phyloP scores from a whole-genome alignment of 2,888 invertebrate species.

The Bugulina stolonifera region DNA sequence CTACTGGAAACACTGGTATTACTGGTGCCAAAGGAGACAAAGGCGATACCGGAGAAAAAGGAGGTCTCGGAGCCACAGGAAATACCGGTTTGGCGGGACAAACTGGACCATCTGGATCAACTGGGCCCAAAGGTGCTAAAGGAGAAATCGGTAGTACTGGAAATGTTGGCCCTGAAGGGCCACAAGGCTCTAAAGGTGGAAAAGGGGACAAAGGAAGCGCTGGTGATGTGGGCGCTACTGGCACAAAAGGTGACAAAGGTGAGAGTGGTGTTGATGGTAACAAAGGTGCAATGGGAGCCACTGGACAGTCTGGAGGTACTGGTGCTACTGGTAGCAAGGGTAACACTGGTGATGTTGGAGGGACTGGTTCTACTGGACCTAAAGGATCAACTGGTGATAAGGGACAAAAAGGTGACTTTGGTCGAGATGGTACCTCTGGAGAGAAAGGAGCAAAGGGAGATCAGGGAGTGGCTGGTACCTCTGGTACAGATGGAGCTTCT shows the following conservation, averaged over 20 bases:
- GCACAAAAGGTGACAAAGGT: constrained; percentile 35
- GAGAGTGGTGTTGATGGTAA: constrained; percentile 35
- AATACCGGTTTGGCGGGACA: constrained; percentile 22
- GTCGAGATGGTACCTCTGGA: constrained; percentile 26
- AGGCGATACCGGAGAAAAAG: constrained; percentile 26
- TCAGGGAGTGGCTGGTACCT: constrained; percentile 22
- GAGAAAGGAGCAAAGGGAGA: constrained; percentile 25
- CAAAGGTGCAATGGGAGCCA: constrained; percentile 34
- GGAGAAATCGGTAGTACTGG: constrained; percentile 43
- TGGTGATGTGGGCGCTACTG: constrained; percentile 31
- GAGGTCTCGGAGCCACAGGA: constrained; percentile 27
- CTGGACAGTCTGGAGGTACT: constrained; percentile 36
- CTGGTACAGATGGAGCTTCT: constrained; percentile 27
- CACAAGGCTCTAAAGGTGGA: constrained; percentile 35
- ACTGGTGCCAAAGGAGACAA: constrained; percentile 23
- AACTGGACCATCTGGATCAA: constrained; percentile 36
- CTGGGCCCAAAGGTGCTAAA: constrained; percentile 33
- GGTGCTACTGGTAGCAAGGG: constrained; percentile 34
- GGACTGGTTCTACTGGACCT: constrained; percentile 26
- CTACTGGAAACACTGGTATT: constrained; percentile 24
- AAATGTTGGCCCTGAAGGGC: constrained; percentile 35
- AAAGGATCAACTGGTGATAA: constrained; percentile 28
- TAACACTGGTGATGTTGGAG: constrained; percentile 25
- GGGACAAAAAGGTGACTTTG: constrained; percentile 28
- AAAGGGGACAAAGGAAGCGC: constrained; percentile 33